Conservation (phyloP, 2,797 vertebrate species). For the Acestrorhynchus altus region DNA sequence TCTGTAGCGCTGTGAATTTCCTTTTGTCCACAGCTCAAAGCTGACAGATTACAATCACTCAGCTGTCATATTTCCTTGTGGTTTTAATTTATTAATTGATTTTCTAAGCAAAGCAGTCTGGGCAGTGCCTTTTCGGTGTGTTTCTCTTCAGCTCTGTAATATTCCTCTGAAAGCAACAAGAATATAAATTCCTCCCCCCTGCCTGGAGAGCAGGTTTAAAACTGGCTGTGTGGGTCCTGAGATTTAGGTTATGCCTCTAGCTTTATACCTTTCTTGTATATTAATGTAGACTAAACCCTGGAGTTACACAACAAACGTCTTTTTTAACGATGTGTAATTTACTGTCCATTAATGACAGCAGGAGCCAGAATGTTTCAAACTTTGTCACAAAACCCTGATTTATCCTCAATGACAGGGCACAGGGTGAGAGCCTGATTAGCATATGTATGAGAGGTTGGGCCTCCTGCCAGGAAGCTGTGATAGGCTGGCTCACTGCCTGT, state of each 20-base stretch:
- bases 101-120: background rate
- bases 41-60: background rate
- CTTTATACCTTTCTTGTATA: background rate
- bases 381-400: conserved; percentile 56
- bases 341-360: conserved; percentile 27
- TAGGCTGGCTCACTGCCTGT: conserved; percentile 61
- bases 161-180: background rate
- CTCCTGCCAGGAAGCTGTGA: conserved; percentile 47
- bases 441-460: conserved; percentile 71
- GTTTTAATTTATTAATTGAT: conserved; percentile 23
- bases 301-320: background rate
- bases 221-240: background rate
- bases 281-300: background rate
- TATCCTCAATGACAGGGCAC: conserved; percentile 53
- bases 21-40: conserved; percentile 7
- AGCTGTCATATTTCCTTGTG: background rate
- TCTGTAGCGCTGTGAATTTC: background rate
- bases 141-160: background rate
- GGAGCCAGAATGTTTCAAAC: conserved; percentile 39
- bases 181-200: background rate
- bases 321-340: conserved; percentile 14
- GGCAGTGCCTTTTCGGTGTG: background rate
- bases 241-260: background rate
- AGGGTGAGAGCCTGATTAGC: conserved; percentile 69
- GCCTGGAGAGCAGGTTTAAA: background rate